Base-by-base conservation (phyloP, 2,113 vertebrate genomes). In the Catharus minimus region DNA sequence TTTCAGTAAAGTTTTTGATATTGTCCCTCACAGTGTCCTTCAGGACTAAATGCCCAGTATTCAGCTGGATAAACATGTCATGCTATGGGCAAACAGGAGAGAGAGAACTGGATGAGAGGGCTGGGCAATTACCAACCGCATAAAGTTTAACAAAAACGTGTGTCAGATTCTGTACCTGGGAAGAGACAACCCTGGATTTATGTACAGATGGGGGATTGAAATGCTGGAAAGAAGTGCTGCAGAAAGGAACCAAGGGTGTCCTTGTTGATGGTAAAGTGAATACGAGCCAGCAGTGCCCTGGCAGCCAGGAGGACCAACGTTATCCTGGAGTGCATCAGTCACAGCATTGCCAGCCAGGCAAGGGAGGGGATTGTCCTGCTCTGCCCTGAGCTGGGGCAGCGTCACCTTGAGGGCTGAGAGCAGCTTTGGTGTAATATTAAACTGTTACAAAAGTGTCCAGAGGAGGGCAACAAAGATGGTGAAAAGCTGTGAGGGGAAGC, bases 311-410 rank as follows among this genome's bases (percentile, higher is more conserved):
- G 23, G 7, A 19, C 5, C 18, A 46, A 1, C 5, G 3, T 0
- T 28, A 7, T 39, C 23, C 30, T 46, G 39, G 10, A 6, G 7
- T 1, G 7, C 23, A 46, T 38, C 39, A 72, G 39, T 14, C 27
- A 46, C 11, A 62, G 39, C 39, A 72, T n/a, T 1, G 0, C 8
- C 39, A 46, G 14, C 2, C 0, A 0, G 27, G 39, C 3, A 36
- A 53, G 13, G 30, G 32, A 53, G 38, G 24, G 10, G 26, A 36
- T 38, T 71, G 13, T 53, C 17, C 21, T 2, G 1, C 26, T 32
- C 21, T 53, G 17, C 21, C 68, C 53, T 67, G 15, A 18, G 4
- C 27, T 60, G 38, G 27, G 5, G 4, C 1, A 0, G 14, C 27
- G n/a, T 60, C 15, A 23, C 22, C 27, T 46, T 0, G 0, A 46